These are phyloP conservation scores for Brachymystax lenok DNA, from an alignment of 2,797 vertebrate genomes.

Conservation along the genomic window DNA sequence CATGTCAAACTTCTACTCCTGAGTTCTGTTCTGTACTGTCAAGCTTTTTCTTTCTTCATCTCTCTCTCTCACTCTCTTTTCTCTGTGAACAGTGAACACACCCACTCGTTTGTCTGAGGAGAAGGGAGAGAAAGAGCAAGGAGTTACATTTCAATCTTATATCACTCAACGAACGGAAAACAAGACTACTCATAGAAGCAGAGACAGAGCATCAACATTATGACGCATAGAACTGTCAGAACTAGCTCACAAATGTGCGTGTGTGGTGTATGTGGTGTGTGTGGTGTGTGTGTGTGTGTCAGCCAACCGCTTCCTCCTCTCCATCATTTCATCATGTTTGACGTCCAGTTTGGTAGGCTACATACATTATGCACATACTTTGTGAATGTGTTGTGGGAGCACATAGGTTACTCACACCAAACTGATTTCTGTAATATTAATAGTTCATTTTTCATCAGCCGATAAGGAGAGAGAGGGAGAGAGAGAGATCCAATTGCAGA, in stretches of 20 bases:
- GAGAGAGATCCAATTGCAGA: neutral
- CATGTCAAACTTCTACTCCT: neutral
- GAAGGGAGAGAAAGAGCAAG: constrained; percentile 54
- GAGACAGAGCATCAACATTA: constrained; percentile 62
- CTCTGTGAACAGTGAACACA: constrained; percentile 62
- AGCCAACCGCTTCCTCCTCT: neutral
- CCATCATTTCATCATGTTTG: neutral
- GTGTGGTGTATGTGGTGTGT: constrained; percentile 19
- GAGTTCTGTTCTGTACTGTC: neutral
- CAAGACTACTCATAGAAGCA: constrained; percentile 66
- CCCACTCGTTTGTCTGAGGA: constrained; percentile 73
- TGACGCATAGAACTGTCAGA: constrained; percentile 69
- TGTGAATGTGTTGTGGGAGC: constrained; percentile 4
- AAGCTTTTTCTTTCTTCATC: constrained; percentile 3
- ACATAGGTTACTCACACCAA: neutral
- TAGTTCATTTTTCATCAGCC: neutral
- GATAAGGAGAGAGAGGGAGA: neutral
- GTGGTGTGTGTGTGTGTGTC: constrained; percentile 7
- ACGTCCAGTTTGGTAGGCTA: neutral
- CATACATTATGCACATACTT: constrained; percentile 5
- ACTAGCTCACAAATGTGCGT: constrained; percentile 4
- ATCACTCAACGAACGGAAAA: constrained; percentile 68
- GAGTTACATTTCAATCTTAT: constrained; percentile 76
- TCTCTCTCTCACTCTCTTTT: constrained; percentile 14
- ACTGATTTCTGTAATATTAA: neutral